A percentile compares a stretch with the other conserved stretches of the same genome.
Evolutionary conservation across 2,797 vertebrate species (phyloP).

Genomic region (Pygocentrus nattereri): DNA sequence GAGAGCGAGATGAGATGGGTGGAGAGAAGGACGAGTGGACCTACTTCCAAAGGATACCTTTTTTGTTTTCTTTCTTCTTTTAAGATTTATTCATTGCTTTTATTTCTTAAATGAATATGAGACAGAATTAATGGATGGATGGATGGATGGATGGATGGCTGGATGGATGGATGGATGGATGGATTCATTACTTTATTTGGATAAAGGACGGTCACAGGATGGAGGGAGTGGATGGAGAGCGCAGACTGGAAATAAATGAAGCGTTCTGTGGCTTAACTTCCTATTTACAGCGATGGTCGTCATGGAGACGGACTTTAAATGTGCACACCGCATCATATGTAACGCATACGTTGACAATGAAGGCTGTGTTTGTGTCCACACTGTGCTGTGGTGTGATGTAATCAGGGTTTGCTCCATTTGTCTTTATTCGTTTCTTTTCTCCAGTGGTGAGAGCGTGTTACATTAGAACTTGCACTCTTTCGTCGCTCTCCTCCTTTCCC

Average conservation of each 20-base stretch:
- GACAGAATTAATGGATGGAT: conserved; percentile 7
- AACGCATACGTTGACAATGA: background rate
- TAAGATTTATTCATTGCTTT: conserved; percentile 39
- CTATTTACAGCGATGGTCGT: conserved; percentile 46
- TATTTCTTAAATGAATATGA: background rate
- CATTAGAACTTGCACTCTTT: background rate
- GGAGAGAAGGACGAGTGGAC: conserved; percentile 47
- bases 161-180: conserved; percentile 39
- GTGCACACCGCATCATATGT: conserved; percentile 42
- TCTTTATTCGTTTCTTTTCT: too few species aligned
- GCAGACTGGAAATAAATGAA: conserved; percentile 12
- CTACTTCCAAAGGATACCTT: conserved; percentile 62
- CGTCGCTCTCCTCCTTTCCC: background rate
- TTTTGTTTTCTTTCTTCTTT: conserved; percentile 46
- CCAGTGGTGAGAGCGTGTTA: too few species aligned
- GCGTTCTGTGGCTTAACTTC: conserved; percentile 41
- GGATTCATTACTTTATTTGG: conserved; percentile 12
- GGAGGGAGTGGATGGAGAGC: conserved; percentile 27
- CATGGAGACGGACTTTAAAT: conserved; percentile 49
- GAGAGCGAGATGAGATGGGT: background rate
- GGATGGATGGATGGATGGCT: conserved; percentile 38
- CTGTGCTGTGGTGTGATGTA: conserved; percentile 28
- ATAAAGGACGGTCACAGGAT: conserved; percentile 24
- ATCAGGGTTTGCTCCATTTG: conserved; percentile 18
- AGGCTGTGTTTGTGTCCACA: conserved; percentile 23